Evolutionary conservation across 2,888 invertebrate genomes (phyloP).

Genomic region (Drosophila rellima): DNA sequence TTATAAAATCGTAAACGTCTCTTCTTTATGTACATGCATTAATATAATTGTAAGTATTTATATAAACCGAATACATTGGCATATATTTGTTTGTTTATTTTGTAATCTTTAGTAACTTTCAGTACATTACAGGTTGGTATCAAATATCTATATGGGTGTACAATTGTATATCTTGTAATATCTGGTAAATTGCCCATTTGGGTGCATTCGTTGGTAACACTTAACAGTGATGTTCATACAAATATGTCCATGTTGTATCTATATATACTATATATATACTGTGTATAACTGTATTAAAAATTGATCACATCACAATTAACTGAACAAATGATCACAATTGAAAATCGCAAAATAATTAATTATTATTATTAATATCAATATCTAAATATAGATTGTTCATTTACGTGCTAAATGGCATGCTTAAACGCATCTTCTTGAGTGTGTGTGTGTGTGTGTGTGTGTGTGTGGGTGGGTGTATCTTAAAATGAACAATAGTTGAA

Average conservation of each 20-base stretch:
- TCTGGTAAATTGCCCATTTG: slow-evolving; percentile 26
- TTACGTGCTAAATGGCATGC: slow-evolving; percentile 61
- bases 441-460: slow-evolving; percentile 13
- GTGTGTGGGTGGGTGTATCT: slow-evolving; percentile 5
- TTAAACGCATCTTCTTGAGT: slow-evolving; percentile 58
- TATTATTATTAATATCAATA: slow-evolving; percentile 18
- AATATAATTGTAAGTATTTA: slow-evolving; percentile 27
- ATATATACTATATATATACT: slow-evolving; percentile 13
- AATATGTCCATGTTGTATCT: slow-evolving; percentile 1
- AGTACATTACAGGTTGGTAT: slow-evolving; percentile 53
- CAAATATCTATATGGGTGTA: slow-evolving; percentile 65
- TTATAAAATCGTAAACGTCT: slow-evolving; percentile 31
- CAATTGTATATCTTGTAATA: slow-evolving; percentile 23
- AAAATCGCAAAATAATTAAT: slow-evolving; percentile 26
- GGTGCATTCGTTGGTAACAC: slow-evolving; percentile 67
- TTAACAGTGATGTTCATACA: slow-evolving; percentile 51
- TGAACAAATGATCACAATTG: slow-evolving; percentile 58
- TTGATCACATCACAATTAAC: slow-evolving; percentile 51
- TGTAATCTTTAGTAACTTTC: slow-evolving; percentile 41
- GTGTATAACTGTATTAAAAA: slow-evolving; percentile 24
- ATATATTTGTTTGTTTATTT: slow-evolving; percentile 21
- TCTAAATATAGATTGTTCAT: slow-evolving; percentile 8
- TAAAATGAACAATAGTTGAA: slow-evolving; percentile 14
- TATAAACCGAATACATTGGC: slow-evolving; percentile 15
- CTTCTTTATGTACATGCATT: background rate